Percentiles rank a stretch among this genome's conserved stretches.
Evolutionary conservation across 2,113 vertebrate species (phyloP).

Genomic region (Poeciliopsis prolifica): DNA sequence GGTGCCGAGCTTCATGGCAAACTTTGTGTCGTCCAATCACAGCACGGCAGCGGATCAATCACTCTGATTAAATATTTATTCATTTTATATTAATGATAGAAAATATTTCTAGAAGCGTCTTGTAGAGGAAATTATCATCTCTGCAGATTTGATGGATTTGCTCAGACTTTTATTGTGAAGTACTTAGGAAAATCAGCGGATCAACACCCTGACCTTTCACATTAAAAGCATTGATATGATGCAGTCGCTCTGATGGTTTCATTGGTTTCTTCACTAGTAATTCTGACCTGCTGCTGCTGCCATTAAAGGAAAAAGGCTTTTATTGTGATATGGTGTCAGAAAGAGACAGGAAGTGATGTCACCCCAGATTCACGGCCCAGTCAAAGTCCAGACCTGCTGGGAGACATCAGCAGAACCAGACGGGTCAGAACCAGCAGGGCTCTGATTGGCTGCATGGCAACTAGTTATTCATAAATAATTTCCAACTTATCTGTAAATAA

Average conservation of each 20-base stretch:
- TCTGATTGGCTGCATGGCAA: no score
- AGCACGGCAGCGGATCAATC: constrained; percentile 57
- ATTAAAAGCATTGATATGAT: background rate
- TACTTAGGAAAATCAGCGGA: background rate
- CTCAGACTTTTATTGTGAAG: constrained; percentile 12
- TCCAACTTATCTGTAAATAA: no score
- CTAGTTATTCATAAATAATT: no score
- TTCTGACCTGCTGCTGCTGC: no score
- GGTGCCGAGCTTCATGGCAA: constrained; percentile 89
- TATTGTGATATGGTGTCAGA: background rate
- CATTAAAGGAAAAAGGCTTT: background rate
- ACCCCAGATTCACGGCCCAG: background rate
- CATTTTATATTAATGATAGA: background rate
- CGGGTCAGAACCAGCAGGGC: background rate
- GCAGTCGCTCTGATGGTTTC: background rate
- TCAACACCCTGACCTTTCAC: background rate
- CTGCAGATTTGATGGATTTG: background rate
- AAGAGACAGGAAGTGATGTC: background rate
- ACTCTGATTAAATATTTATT: background rate
- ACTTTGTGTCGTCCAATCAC: constrained; percentile 82
- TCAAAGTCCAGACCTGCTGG: background rate
- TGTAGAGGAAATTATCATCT: background rate
- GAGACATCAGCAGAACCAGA: background rate
- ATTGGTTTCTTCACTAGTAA: background rate
- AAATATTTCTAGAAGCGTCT: background rate